A percentile compares a stretch with the other conserved stretches of the same genome.
These are phyloP conservation scores for Volucella inflata DNA, from an alignment of 2,888 invertebrate genomes.

Conservation along the genomic window DNA sequence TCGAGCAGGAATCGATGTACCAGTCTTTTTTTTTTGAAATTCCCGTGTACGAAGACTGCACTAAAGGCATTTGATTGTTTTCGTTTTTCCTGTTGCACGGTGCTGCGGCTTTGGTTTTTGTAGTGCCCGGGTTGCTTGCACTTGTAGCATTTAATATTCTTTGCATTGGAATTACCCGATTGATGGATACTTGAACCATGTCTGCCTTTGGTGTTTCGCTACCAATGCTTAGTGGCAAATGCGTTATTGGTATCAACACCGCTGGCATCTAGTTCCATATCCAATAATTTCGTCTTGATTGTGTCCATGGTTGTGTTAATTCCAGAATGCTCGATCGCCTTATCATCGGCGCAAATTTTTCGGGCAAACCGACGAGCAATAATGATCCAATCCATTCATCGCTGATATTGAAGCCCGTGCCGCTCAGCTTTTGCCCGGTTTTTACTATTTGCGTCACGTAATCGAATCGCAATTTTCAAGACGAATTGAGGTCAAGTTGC, in stretches of 20 bases:
- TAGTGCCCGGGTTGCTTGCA: no score
- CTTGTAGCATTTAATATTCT: no score
- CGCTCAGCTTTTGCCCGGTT: no score
- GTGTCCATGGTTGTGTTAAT: conserved; percentile 44
- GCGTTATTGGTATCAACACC: conserved; percentile 27
- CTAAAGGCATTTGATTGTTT: no score
- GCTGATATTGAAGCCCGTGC: conserved; percentile 47
- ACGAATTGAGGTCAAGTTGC: conserved; percentile 27
- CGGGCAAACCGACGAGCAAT: no score
- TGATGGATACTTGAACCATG: no score
- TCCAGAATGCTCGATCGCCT: conserved; percentile 69
- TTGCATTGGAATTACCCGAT: no score
- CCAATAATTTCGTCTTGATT: conserved; percentile 32
- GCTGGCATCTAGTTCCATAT: conserved; percentile 59
- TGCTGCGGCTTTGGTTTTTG: no score
- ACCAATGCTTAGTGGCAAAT: conserved; percentile 63
- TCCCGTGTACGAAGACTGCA: no score
- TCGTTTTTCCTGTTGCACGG: no score
- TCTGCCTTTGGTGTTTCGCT: conserved; percentile 29
- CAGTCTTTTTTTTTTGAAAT: no score
- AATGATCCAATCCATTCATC: conserved; percentile 63
- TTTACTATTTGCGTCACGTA: conserved; percentile 43
- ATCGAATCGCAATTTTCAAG: conserved; percentile 17
- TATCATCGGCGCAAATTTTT: conserved; percentile 63
- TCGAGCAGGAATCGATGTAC: no score